Percentiles rank a stretch among this genome's conserved stretches.
phyloP scores from a whole-genome alignment of 64 coral and sea anemone genomes.

The Montipora foliosa region DNA sequence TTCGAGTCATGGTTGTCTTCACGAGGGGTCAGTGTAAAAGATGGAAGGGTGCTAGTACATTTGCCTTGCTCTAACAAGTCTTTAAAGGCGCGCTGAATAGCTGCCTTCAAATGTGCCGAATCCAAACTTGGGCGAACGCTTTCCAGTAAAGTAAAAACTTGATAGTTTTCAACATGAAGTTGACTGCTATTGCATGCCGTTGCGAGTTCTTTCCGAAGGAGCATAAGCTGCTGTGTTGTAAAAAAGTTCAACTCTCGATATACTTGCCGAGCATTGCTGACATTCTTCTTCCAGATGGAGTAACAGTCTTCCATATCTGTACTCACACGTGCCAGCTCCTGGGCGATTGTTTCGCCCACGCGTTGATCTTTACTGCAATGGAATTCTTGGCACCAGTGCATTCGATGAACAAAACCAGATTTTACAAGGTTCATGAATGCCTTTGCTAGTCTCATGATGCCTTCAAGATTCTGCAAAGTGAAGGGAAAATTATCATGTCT shows the following conservation, averaged over 20 bases:
- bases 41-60: neutral
- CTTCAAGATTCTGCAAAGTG: conserved; percentile 68
- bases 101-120: neutral
- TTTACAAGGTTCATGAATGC: conserved; percentile 79
- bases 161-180: conserved; percentile 16
- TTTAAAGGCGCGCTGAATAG: conserved; percentile 23
- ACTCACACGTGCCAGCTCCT: conserved; percentile 41
- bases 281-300: conserved; percentile 39
- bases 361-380: conserved; percentile 31
- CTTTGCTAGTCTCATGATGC: conserved; percentile 59
- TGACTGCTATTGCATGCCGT: neutral
- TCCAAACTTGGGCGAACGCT: conserved; percentile 45
- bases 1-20: neutral
- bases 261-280: conserved; percentile 14
- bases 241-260: conserved; percentile 72
- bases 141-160: conserved; percentile 70
- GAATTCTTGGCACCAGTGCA: conserved; percentile 64
- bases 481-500: too few species aligned
- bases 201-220: conserved; percentile 66
- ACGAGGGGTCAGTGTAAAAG: neutral
- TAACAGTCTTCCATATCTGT: conserved; percentile 53
- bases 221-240: conserved; percentile 70
- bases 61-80: neutral
- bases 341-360: conserved; percentile 1
- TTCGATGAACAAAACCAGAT: conserved; percentile 66